A percentile compares a stretch with the other conserved stretches of the same genome.
These are phyloP conservation scores for Brachionus plicatilis DNA, from an alignment of 1,140 invertebrate genomes.

Conservation along the genomic window DNA sequence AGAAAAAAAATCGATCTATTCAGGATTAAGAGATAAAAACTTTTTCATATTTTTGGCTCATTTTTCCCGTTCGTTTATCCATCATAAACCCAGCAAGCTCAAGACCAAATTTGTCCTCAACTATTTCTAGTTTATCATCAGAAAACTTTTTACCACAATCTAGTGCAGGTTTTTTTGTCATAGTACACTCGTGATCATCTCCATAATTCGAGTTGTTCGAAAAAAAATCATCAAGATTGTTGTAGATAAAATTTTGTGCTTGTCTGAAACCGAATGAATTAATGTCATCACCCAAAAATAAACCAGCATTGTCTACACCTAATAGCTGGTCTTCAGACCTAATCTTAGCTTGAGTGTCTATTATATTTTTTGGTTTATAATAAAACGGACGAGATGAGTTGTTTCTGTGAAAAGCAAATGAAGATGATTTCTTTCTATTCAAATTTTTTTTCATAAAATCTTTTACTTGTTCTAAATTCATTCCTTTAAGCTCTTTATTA, in stretches of 20 bases:
- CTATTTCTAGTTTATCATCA: slow-evolving; percentile 31
- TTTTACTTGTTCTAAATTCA: slow-evolving; percentile 43
- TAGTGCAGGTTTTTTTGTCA: background rate
- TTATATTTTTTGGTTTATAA: slow-evolving; percentile 50
- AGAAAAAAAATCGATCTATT: background rate
- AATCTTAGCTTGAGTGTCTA: slow-evolving; percentile 40
- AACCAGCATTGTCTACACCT: background rate
- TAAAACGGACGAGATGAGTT: slow-evolving; percentile 46
- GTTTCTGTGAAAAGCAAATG: slow-evolving; percentile 44
- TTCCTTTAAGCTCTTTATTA: slow-evolving; percentile 46
- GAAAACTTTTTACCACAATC: background rate
- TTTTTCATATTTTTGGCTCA: slow-evolving; percentile 37
- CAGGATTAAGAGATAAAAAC: background rate
- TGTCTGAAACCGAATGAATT: slow-evolving; percentile 2
- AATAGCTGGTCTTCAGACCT: background rate
- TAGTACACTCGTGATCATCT: background rate
- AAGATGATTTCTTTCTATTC: slow-evolving; percentile 44
- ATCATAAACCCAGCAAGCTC: background rate
- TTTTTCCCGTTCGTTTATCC: background rate
- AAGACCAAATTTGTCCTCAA: background rate
- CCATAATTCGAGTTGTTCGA: background rate
- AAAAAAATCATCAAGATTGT: background rate
- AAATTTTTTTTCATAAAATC: slow-evolving; percentile 42
- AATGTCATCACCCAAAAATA: slow-evolving; percentile 2
- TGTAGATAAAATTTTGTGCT: background rate